Evolutionary conservation across 2,888 invertebrate genomes (phyloP), one percentile per base, ranked within the genome.

Genomic region (Pecten maximus): DNA sequence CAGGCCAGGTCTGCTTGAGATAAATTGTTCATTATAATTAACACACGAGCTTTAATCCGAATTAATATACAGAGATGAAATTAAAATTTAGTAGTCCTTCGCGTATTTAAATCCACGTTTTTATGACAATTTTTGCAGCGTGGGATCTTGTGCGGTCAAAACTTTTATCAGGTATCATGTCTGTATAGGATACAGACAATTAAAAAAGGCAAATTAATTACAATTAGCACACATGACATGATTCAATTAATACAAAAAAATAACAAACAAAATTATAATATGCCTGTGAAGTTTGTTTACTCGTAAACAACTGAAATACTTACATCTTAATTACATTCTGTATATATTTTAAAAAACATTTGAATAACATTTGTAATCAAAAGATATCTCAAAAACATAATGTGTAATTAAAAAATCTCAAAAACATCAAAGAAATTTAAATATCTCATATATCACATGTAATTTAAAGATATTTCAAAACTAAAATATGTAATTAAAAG

Each of bases 111-210:
- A 35, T 28, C 10, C 12, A 6, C 3, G 2, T 28, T 35, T 74
- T 74, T 74, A 74, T 74, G 35, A 28, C 28, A 74, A 35, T 74
- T 74, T 74, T 74, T 74, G 28, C 74, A 74, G 74, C 74, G 16
- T 74, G 74, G 74, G 74, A 74, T 74, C 28, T 74, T 28, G 74
- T 74, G 74, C 74, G 74, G 74, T 74, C 74, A 12, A 74, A 74
- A 74, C 74, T 74, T 28, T 74, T 74, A 60, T 60, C 60, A 74
- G 74, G 74, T 74, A 74, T 74, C 74, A 6, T 74, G 74, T 74
- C 35, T 74, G 74, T 19, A 35, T 28, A 74, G 3, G 74, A 74
- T 15, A 35, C 74, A 28, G 15, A 35, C 74, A 28, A 35, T 74
- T 74, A 28, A 74, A 8, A 2, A 60, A 60, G 2, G 60, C 2